Conservation (phyloP, 1,140 invertebrate species). For the Bombus ignitus region DNA sequence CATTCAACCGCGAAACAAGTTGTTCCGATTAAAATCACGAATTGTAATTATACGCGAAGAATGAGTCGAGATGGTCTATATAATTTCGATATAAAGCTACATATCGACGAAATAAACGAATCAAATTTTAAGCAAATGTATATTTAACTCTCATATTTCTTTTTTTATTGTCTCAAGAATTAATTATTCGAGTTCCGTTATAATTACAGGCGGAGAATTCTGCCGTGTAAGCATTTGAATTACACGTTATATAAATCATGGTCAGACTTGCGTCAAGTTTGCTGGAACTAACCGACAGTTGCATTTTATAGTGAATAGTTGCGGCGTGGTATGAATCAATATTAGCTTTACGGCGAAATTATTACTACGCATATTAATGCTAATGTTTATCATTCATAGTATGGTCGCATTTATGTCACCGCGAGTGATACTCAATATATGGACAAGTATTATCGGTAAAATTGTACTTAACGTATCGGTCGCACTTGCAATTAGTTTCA, state of each 20-base stretch:
- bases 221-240: neutral
- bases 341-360: constrained; percentile 19
- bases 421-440: neutral
- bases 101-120: no score
- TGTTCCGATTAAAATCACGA: neutral
- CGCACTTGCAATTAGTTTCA: constrained; percentile 23
- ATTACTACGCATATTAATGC: constrained; percentile 22
- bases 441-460: constrained; percentile 8
- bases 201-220: neutral
- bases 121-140: no score
- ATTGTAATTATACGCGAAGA: neutral
- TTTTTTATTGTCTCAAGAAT: neutral
- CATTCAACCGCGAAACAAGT: neutral
- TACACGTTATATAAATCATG: neutral
- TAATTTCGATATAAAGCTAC: neutral
- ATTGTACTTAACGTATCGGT: constrained; percentile 31
- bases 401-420: neutral
- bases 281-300: neutral
- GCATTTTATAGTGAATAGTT: constrained; percentile 8
- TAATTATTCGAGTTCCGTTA: neutral
- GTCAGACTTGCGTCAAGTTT: neutral
- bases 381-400: constrained; percentile 20
- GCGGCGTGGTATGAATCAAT: neutral
- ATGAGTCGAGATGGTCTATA: neutral
- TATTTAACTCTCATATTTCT: no score